Evolutionary conservation across 2,113 vertebrate genomes (phyloP), one percentile per base, ranked within the genome.

Genomic region (Falco punctatus): DNA sequence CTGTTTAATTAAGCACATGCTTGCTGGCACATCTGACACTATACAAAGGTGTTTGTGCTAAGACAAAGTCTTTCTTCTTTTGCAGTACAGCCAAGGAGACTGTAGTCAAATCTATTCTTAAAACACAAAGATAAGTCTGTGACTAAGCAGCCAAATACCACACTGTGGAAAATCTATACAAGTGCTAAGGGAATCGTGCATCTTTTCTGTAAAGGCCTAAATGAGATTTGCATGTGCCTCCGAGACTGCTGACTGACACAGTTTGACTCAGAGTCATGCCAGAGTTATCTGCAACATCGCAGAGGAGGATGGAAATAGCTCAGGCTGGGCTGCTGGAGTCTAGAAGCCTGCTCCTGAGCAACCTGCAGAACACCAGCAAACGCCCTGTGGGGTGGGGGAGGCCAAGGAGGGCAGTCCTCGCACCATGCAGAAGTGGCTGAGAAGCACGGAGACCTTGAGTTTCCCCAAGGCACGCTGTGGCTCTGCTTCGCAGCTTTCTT

Each of bases 1-100:
- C 84, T 81, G 65, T 69, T 96, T 88, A 95, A 96, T 97, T 96
- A 94, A 96, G 83, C 66, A 72, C 46, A 83, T 44, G 48, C 90
- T 95, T 54, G 26, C 77, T 46, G 64, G 75, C 69, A 90, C 44
- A 88, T 65, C 59, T 90, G 91, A 89, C 86, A 80, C 62, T 51
- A 26, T 26, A 91, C 61, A 54, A 90, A 97, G 89, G 77, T 81
- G 70, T 79, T 64, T 90, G n/a, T 42, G n/a, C 48, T 81, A 66
- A 83, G 75, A 52, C 78, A 95, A 95, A 92, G 64, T 33, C 72
- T 38, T 38, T 38, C 32, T 64, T 74, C 62, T 88, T 90, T 42
- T 42, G 79, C 92, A 70, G 49, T 20, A 89, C 69, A 81, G 54
- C 40, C 61, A 92, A 92, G 59, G 71, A 93, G 38, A 81, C 30